Conservation (phyloP, 2,113 vertebrate genomes). For the Dicrurus megarhynchus region DNA sequence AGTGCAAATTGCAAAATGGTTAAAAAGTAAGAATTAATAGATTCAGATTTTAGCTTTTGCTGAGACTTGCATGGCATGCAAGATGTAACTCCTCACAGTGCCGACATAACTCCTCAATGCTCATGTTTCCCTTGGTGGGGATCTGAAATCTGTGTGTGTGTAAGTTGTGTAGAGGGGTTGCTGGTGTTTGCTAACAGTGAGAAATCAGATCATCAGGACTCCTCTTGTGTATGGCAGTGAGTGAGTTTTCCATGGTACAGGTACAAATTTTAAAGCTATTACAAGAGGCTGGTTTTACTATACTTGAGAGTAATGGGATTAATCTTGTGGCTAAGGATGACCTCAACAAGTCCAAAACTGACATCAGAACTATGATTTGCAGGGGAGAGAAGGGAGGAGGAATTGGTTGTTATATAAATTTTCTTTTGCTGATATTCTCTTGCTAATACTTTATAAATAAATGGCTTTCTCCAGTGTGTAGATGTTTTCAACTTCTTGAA, state of each 20-base stretch:
- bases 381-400: background rate
- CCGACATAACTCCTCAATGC: accelerated
- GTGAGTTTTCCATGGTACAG: background rate
- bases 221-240: background rate
- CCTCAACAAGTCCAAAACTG: background rate
- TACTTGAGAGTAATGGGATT: background rate
- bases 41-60: background rate
- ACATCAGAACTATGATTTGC: background rate
- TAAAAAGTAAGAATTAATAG: background rate
- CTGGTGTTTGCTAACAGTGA: background rate
- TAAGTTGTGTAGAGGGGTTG: background rate
- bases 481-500: background rate
- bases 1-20: background rate
- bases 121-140: background rate
- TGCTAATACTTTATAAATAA: background rate
- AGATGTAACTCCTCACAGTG: background rate
- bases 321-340: background rate
- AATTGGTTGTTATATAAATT: background rate
- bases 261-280: background rate
- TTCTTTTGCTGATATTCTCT: background rate
- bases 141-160: background rate
- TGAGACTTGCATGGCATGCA: background rate
- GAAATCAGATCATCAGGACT: background rate
- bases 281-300: background rate
- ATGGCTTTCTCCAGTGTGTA: background rate